Base-by-base conservation (phyloP, 2,797 vertebrate species). In the Tadarida brasiliensis region DNA sequence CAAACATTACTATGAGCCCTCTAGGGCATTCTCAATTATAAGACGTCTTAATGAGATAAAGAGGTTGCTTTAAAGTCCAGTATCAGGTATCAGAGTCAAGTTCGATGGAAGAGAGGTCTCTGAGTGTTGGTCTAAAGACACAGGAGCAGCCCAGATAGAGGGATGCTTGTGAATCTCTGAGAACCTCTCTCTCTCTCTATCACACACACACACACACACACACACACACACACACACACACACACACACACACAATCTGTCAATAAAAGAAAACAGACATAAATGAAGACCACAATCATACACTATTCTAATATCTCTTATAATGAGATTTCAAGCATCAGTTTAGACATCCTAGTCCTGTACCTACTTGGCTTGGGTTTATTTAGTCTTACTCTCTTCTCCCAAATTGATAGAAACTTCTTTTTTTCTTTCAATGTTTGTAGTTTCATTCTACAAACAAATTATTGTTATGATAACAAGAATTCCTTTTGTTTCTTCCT, bases 401-500 rank as follows among this genome's bases (percentile, higher is more conserved):
- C 33, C 24, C 12, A 82, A 76, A 30, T 14, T 63, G 12, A 61
- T 44, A 57, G 19, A 84, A 89, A 61, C 19, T 22, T 78, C 30
- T 74, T 65, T 71, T 67, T 65, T 95, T 77, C 51, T 89, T 86
- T 91, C 51, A 70, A 2, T 68, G 16, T 89, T 91, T 95, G 15
- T 4, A 84, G n/a, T 87, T 91, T 90, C 51, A 33, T 51, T 90
- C 59, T 51, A 71, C 47, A 78, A 92, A 59, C 16, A 94, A 77
- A 67, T 68, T 14, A 51, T 9, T 65, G 0, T 67, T 14, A 3
- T 51, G 28, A 70, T 77, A 86, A 65, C 14, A 82, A 88, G 24
- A 74, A 59, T 30, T 87, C 12, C 7, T 71, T 78, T 77, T 77
- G 4, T 14, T 77, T 76, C 88, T 14, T 77, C 71, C 88, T 80